Base-by-base conservation (phyloP, 2,797 vertebrate species). In the Spinus olivaceus region DNA sequence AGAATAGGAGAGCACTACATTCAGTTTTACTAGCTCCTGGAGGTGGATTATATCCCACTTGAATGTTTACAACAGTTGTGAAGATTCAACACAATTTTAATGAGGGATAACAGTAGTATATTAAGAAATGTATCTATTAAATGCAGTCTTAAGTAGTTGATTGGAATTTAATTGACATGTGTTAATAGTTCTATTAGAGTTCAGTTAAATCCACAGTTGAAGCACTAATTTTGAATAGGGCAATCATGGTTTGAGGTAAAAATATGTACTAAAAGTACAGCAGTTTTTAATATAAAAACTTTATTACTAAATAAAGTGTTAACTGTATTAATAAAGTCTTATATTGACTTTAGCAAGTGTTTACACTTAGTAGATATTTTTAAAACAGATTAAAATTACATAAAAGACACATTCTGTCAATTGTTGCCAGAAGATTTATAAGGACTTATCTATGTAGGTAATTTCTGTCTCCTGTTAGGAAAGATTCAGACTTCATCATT, bases 11-110 rank as follows among this genome's bases (percentile, higher is more conserved):
- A 91, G 91, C 44, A 77, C 20, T 78, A 32, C 63, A 49, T 70
- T 91, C 69, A 66, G 81, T 71, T 88, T 42, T 77, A 94, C 90
- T 57, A 71, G 53, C 86, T 96, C 25, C 56, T 96, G 95, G 76
- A 82, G 90, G 84, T 86, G 85, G 88, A 49, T 89, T 94, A 74
- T 92, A 85, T 95, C 71, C 88, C 50, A 57, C 88, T 94, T 88
- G 79, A 79, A 94, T 92, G 82, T 95, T 96, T 94, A 85, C 67
- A 93, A 78, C 69, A 59, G 63, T 92, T 79, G 57, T 86, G 86
- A 94, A 91, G 72, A 77, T 79, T 77, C 92, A 94, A 70, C 80
- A 94, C 71, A 66, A 74, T 84, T 95, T 97, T 96, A 94, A 96
- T 95, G 93, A 96, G 69, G 47, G 78, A 32, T 67, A 96, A 86